Percentiles rank a stretch among this genome's conserved stretches.
Conservation (phyloP, 1,140 invertebrate genomes). For the Drosophila sechellia region DNA sequence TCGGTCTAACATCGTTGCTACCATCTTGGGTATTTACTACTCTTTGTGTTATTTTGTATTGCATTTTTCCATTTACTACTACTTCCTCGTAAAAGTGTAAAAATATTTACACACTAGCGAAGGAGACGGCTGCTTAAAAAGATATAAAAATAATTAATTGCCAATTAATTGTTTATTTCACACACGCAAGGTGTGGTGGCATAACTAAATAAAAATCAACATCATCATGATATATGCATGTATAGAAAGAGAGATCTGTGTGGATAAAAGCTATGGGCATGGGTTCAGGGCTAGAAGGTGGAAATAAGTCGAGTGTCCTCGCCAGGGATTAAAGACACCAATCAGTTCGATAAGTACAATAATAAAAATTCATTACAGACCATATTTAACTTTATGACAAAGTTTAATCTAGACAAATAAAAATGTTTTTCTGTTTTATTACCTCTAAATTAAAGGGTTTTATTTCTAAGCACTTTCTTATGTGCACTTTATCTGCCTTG, state of each 20-base stretch:
- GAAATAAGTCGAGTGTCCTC: constrained; percentile 7
- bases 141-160: constrained; percentile 58
- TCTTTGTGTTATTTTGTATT: background rate
- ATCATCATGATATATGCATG: background rate
- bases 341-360: background rate
- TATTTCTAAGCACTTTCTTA: background rate
- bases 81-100: constrained; percentile 20
- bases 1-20: constrained; percentile 20
- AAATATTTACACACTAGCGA: constrained; percentile 28
- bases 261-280: constrained; percentile 4
- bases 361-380: background rate
- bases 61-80: constrained; percentile 6
- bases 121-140: constrained; percentile 25
- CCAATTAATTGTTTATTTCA: constrained; percentile 50
- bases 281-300: constrained; percentile 8
- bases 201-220: constrained; percentile 1
- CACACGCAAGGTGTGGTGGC: constrained; percentile 15
- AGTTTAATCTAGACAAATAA: no score
- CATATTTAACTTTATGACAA: background rate
- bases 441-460: no score
- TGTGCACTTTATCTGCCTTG: no score
- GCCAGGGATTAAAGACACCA: constrained; percentile 9
- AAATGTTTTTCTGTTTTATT: background rate
- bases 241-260: constrained; percentile 4
- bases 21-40: constrained; percentile 4